Evolutionary conservation across 1,140 invertebrate genomes (phyloP), one percentile per base, ranked within the genome.

Genomic region (Listronotus oregonensis): DNA sequence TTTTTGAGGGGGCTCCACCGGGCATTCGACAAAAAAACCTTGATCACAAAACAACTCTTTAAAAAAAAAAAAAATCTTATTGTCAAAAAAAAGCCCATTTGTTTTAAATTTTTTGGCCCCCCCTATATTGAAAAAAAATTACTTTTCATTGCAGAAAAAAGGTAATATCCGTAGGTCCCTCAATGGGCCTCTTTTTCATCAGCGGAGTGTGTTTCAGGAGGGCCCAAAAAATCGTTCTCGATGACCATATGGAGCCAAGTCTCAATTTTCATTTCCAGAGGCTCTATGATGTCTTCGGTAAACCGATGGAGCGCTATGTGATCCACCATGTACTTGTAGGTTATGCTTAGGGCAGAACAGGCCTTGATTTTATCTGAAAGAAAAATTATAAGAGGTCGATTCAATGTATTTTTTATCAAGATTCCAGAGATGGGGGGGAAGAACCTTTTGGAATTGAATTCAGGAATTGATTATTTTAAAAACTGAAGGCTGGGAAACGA

Each of bases 171-270:
- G 17, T 51, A 8, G 31, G 34, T 15, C 17, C 37, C 12, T 31
- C 17, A 31, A 62, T 3, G 9, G 51, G 18, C 9, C 21, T 27
- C 18, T 57, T 55, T 39, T 54, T 1, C 12, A 58, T 47, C 6
- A 55, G 14, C 8, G 64, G 44, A 9, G 55, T 12, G 8, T 51
- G 64, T 47, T 60, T 54, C 56, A 47, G 27, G 11, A 66, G 63
- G 3, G 17, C 12, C 6, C n/a, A n/a, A 47, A 17, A 18, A 62
- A 58, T 54, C 71, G 71, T 9, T 64, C 44, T 12, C 54, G 17
- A 72, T 68, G 5, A 72, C 46, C 56, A 71, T 68, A 46, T 72
- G 71, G 4, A 72, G 47, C 71, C 71, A 72, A 11, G 60, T 59
- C 44, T 71, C 66, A 10, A 72, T 31, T 37, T 63, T 69, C n/a